Conservation (phyloP, 2,113 vertebrate genomes). For the Nycticorax nycticorax region DNA sequence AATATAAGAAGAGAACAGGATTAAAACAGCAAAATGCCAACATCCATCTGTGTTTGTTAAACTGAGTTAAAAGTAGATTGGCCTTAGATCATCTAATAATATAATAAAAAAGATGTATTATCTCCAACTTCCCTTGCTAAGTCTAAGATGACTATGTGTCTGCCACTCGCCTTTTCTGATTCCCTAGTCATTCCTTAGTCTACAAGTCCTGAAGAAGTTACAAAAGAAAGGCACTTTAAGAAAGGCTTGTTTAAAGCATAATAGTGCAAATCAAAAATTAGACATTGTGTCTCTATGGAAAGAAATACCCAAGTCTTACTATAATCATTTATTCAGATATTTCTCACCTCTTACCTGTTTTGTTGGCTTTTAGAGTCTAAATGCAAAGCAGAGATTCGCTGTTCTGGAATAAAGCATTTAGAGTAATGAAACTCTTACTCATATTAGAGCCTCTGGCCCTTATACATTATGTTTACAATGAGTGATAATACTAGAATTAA, state of each 20-base stretch:
- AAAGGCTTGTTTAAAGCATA: not conserved
- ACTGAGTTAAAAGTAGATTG: not conserved
- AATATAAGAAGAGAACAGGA: not conserved
- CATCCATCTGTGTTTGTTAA: not conserved
- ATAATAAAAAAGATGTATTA: not conserved
- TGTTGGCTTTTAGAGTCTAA: not conserved
- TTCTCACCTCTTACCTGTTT: not conserved
- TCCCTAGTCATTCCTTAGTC: not conserved
- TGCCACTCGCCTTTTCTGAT: not conserved
- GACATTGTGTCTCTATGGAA: not conserved
- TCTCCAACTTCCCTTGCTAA: not conserved
- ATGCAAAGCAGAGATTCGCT: not conserved
- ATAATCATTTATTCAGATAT: not conserved
- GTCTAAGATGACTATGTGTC: not conserved
- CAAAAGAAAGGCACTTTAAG: not conserved
- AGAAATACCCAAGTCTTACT: not conserved
- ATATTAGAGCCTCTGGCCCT: not conserved
- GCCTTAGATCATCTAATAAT: not conserved
- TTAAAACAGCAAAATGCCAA: not conserved
- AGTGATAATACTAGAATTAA: not conserved
- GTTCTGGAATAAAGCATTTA: not conserved
- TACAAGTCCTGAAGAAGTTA: not conserved
- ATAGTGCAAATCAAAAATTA: not conserved
- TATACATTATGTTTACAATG: not conserved
- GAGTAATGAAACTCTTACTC: not conserved